Evolutionary conservation across 2,797 vertebrate species (phyloP), one percentile per base, ranked within the genome.

Genomic region (Helostoma temminkii): DNA sequence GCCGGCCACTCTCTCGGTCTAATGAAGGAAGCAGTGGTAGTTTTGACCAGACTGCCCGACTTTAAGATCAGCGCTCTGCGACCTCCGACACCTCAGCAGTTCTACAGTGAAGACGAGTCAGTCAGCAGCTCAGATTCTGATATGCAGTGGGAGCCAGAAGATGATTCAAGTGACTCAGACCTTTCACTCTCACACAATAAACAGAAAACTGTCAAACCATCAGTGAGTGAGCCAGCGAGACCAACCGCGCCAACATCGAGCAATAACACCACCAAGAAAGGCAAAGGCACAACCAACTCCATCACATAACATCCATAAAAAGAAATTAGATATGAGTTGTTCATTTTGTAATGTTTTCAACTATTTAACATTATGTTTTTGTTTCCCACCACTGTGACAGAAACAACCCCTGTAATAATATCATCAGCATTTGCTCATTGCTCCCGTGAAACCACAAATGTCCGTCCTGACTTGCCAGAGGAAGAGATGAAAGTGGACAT

Each of bases 91-190:
- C 87, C 87, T 6, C 73, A 45, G 16, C 87, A 86, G 71, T 89
- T 84, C 66, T 88, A 88, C 84, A 86, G 87, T 2, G 86, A 90
- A 59, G 83, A 78, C 0, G 87, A 91, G 21, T 86, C 79, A 19
- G 42, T 52, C 45, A 70, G 81, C 72, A 90, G 81, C 64, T 84
- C 80, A 0, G 84, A 82, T 12, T 85, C 83, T 6, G 88, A 90
- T 2, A 62, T 68, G 49, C 66, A 71, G 43, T 87, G 81, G 82
- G 77, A 87, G 28, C 78, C 81, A 1, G 37, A 73, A 3, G 74
- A 73, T 3, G 69, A 87, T 26, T 91, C 87, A 1, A 86, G 77
- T 28, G 78, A 78, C 48, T 84, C 78, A 0, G 81, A 91, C 49
- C 69, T 63, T 36, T 69, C 50, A 0, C 16, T 42, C n/a, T 56